Conservation (phyloP, 1,140 invertebrate species). For the Cephus cinctus region DNA sequence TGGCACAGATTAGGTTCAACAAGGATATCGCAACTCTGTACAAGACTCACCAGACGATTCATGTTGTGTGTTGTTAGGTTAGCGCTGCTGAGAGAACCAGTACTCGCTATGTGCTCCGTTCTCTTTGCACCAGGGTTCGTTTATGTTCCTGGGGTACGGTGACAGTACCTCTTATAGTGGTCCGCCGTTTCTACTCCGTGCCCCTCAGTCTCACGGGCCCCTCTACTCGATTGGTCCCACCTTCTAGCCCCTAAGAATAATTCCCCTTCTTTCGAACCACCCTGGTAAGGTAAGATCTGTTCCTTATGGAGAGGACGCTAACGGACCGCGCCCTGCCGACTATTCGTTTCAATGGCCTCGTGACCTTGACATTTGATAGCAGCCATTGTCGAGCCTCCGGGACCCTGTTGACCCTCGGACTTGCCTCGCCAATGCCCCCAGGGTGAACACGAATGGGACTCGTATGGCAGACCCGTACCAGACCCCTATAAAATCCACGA, state of each 20-base stretch:
- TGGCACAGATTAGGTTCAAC: no score
- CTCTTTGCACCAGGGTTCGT: conserved; percentile 24
- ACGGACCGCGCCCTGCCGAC: no score
- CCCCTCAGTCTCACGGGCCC: background rate
- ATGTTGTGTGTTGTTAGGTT: background rate
- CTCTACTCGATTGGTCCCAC: conserved; percentile 11
- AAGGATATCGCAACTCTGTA: no score
- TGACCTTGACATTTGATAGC: conserved; percentile 44
- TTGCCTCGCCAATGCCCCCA: no score
- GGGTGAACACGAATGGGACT: no score
- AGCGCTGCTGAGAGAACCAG: conserved; percentile 10
- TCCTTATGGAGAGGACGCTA: conserved; percentile 18
- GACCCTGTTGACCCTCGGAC: no score
- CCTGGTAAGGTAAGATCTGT: no score
- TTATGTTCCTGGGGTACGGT: conserved; percentile 50
- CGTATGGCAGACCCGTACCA: no score
- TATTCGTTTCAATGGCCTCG: conserved; percentile 25
- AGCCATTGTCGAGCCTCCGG: conserved; percentile 15
- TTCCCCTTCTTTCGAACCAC: background rate
- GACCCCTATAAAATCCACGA: no score
- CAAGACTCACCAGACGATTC: background rate
- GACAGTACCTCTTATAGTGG: conserved; percentile 48
- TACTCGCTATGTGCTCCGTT: conserved; percentile 12
- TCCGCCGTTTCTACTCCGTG: no score
- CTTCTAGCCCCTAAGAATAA: conserved; percentile 24